Evolutionary conservation across 2,888 invertebrate species (phyloP).

Genomic region (Acholoe squamosa): DNA sequence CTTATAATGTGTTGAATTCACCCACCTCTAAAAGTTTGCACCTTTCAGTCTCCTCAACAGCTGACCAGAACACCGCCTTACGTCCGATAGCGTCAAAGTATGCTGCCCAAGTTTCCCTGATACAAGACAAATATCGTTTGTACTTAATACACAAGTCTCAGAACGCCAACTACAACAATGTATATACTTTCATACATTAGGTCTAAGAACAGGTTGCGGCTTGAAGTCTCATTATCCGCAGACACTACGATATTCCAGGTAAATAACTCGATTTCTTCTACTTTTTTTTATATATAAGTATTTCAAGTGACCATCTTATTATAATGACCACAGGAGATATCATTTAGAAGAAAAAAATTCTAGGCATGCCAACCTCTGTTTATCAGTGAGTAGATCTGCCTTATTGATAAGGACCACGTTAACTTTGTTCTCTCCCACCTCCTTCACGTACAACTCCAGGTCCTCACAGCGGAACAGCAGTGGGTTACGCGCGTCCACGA

Average conservation of each 20-base stretch:
- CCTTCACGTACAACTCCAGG: conserved; percentile 92
- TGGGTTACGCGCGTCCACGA: conserved; percentile 98
- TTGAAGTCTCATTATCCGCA: too few relatives aligned
- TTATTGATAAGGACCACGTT: conserved; percentile 96
- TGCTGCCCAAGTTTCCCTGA: conserved; percentile 89
- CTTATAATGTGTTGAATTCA: not conserved
- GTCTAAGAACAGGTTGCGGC: too few relatives aligned
- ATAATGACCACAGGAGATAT: not conserved
- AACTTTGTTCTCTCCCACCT: conserved; percentile 88
- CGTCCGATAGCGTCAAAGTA: conserved; percentile 90
- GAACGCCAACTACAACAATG: too few relatives aligned
- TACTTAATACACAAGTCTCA: too few relatives aligned
- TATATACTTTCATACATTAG: too few relatives aligned
- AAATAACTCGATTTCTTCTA: too few relatives aligned
- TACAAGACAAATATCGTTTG: not conserved
- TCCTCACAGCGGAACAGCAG: conserved; percentile 96
- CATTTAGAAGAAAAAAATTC: too few relatives aligned
- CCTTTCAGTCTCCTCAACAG: conserved; percentile 84
- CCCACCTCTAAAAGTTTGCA: conserved; percentile 15
- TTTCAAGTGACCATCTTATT: not conserved
- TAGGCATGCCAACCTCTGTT: conserved; percentile 88
- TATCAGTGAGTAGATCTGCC: conserved; percentile 93
- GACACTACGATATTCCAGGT: too few relatives aligned
- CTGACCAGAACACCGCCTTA: conserved; percentile 95
- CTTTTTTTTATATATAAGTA: too few relatives aligned